A percentile compares a stretch with the other conserved stretches of the same genome.
Conservation (phyloP, 2,888 invertebrate genomes). For the Agriopis aurantiaria region DNA sequence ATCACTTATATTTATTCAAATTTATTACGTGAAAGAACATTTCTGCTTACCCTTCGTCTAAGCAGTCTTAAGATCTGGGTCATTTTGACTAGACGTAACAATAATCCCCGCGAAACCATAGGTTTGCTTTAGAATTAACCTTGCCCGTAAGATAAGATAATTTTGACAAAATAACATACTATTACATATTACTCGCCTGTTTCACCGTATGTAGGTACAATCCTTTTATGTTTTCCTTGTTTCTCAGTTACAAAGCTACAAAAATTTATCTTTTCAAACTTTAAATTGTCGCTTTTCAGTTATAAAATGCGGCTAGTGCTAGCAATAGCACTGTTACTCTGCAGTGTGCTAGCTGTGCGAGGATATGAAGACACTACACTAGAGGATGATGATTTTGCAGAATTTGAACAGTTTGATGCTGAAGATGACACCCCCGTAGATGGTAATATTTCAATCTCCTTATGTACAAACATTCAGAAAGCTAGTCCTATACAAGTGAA, state of each 20-base stretch:
- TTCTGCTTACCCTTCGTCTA: neutral
- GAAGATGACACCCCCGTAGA: conserved; percentile 82
- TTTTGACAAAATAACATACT: conserved; percentile 7
- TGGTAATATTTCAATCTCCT: conserved; percentile 44
- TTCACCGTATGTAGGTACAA: neutral
- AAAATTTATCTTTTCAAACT: neutral
- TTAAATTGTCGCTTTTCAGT: conserved; percentile 19
- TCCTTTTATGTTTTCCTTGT: neutral
- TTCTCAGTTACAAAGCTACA: neutral
- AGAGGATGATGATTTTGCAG: conserved; percentile 97
- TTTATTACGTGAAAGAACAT: neutral
- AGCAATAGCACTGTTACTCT: conserved; percentile 65
- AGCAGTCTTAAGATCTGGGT: conserved; percentile 6
- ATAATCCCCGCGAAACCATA: conserved; percentile 47
- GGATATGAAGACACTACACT: conserved; percentile 75
- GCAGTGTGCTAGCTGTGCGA: conserved; percentile 64
- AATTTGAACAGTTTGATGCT: conserved; percentile 95
- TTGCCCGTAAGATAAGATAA: conserved; percentile 57
- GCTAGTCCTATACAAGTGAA: no score
- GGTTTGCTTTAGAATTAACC: conserved; percentile 44
- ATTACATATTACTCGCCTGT: neutral
- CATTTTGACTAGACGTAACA: conserved; percentile 6
- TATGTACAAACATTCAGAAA: no score
- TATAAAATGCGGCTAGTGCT: conserved; percentile 68
- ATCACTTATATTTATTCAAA: neutral